Evolutionary conservation across 2,797 vertebrate species (phyloP).

Genomic region (Phoebastria nigripes): DNA sequence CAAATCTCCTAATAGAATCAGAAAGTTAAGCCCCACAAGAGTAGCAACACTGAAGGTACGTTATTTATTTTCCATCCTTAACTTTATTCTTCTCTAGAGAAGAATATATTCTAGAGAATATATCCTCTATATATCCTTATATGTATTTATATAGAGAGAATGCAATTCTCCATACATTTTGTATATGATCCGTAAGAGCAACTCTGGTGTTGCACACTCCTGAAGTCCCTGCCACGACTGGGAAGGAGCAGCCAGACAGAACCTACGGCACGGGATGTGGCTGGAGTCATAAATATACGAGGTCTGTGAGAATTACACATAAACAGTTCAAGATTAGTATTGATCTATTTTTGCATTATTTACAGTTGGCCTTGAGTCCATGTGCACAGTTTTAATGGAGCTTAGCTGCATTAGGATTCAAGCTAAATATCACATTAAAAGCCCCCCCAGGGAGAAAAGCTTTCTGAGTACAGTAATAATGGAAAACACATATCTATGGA

Average conservation of each 20-base stretch:
- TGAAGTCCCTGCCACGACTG: not conserved
- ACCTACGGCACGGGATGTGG: not conserved
- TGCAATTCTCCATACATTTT: not conserved
- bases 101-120: not conserved
- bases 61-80: not conserved
- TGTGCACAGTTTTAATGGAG: conserved; percentile 43
- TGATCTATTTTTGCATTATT: conserved; percentile 69
- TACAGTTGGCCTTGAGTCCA: conserved; percentile 55
- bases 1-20: not conserved
- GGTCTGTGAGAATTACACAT: not conserved
- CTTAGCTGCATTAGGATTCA: conserved; percentile 43
- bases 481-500: not conserved
- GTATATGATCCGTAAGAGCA: not conserved
- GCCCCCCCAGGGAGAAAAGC: not conserved
- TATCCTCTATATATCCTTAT: not conserved
- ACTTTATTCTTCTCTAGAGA: not conserved
- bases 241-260: not conserved
- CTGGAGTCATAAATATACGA: conserved; percentile 6
- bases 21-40: not conserved
- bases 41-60: not conserved
- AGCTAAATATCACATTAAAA: conserved; percentile 55
- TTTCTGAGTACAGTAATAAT: conserved; percentile 7
- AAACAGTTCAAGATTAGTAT: conserved; percentile 56
- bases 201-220: not conserved
- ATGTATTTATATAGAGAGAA: not conserved